A percentile compares a stretch with the other conserved stretches of the same genome.
phyloP scores from a whole-genome alignment of 2,888 invertebrate genomes.

The Macrosiphum euphorbiae region DNA sequence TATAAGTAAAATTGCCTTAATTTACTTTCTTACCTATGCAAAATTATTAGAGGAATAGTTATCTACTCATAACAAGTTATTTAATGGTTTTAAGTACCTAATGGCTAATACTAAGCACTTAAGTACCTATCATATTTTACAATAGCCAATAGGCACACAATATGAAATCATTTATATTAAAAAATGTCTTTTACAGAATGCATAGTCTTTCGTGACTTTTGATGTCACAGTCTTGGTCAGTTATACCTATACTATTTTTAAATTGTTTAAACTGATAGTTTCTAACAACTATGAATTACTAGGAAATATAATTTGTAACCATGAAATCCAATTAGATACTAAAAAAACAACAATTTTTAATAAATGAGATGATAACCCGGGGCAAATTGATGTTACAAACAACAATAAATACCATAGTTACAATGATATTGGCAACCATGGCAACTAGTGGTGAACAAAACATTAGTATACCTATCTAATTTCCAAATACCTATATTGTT shows the following conservation, averaged over 20 bases:
- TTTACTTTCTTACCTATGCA: not conserved
- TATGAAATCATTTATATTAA: no score
- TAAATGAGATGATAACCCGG: not conserved
- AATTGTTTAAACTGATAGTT: not conserved
- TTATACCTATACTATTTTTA: not conserved
- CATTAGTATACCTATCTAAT: not conserved
- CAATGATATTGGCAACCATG: not conserved
- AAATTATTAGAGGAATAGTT: not conserved
- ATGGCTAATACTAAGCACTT: no score
- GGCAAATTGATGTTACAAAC: not conserved
- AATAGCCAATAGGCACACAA: no score
- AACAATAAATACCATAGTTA: not conserved
- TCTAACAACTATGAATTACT: not conserved
- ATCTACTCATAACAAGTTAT: no score
- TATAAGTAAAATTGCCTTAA: not conserved
- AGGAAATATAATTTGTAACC: not conserved
- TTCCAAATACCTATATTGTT: not conserved
- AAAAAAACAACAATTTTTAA: not conserved
- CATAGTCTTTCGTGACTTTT: no score
- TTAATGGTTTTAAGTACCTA: no score
- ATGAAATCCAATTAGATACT: not conserved
- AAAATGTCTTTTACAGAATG: no score
- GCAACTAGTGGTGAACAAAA: not conserved
- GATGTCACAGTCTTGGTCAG: no score
- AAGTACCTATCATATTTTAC: no score